A percentile compares a stretch with the other conserved stretches of the same genome.
Evolutionary conservation across 1,140 invertebrate species (phyloP).

Genomic region (Plutomurus gul): DNA sequence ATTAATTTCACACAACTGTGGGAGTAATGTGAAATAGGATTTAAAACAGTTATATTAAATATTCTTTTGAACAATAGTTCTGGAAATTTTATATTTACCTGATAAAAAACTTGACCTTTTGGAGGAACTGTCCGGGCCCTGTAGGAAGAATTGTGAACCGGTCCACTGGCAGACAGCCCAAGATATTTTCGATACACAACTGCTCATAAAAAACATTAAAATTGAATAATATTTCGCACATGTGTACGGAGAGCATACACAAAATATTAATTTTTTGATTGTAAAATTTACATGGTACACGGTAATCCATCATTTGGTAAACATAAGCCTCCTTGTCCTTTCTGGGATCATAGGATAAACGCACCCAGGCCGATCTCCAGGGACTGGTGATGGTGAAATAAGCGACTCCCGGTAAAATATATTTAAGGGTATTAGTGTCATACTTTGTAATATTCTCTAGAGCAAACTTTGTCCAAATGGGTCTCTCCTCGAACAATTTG

Average conservation of each 20-base stretch:
- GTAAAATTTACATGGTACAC: conserved; percentile 68
- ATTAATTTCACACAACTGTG: conserved; percentile 79
- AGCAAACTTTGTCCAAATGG: conserved; percentile 82
- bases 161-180: not conserved
- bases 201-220: conserved; percentile 32
- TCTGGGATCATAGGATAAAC: conserved; percentile 83
- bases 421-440: conserved; percentile 69
- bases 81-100: conserved; percentile 61
- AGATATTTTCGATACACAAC: not conserved
- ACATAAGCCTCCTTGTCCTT: conserved; percentile 74
- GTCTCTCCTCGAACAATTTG: conserved; percentile 74
- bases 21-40: not conserved
- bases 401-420: conserved; percentile 77
- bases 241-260: too few relatives aligned
- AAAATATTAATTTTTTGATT: not conserved
- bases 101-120: conserved; percentile 80
- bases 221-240: not conserved
- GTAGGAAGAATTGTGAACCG: conserved; percentile 64
- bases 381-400: conserved; percentile 86
- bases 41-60: conserved; percentile 27
- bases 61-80: not conserved
- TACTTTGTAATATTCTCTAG: conserved; percentile 70
- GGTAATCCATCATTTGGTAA: conserved; percentile 86
- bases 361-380: conserved; percentile 84
- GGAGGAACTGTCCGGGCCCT: conserved; percentile 71